These are phyloP conservation scores for Vireo altiloquus DNA, from an alignment of 2,113 vertebrate genomes.

Conservation along the genomic window DNA sequence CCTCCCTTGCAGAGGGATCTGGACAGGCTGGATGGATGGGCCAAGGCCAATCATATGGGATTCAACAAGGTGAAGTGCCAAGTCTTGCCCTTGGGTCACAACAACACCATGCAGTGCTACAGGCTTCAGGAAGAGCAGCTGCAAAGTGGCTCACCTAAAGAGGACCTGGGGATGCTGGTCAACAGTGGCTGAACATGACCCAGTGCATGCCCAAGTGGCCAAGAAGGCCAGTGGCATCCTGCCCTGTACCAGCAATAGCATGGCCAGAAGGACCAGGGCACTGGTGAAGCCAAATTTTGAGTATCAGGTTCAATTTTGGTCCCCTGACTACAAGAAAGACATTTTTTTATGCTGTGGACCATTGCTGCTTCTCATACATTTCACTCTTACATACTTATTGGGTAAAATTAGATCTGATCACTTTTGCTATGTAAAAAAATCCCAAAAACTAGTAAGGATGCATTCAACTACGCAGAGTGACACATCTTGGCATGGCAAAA, in stretches of 20 bases:
- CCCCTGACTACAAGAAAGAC: background rate
- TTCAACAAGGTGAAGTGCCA: background rate
- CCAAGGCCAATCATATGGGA: background rate
- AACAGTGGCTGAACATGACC: background rate
- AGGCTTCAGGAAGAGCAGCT: background rate
- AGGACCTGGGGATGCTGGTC: background rate
- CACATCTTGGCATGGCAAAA: background rate
- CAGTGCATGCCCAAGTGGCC: background rate
- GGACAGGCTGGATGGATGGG: rapidly evolving
- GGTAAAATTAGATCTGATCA: background rate
- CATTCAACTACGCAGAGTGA: background rate
- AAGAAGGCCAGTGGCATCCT: background rate
- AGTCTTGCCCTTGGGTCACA: background rate
- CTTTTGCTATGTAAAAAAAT: background rate
- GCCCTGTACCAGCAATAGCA: background rate
- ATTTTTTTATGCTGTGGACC: background rate
- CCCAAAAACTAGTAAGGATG: background rate
- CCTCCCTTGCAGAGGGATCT: background rate
- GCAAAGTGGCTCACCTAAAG: background rate
- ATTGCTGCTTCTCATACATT: background rate
- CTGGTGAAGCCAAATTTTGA: background rate
- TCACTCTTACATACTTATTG: background rate
- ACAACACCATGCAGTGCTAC: background rate
- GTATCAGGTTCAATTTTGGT: background rate
- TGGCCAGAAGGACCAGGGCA: background rate